Conservation (phyloP, 2,113 vertebrate species). For the Gopherus flavomarginatus region DNA sequence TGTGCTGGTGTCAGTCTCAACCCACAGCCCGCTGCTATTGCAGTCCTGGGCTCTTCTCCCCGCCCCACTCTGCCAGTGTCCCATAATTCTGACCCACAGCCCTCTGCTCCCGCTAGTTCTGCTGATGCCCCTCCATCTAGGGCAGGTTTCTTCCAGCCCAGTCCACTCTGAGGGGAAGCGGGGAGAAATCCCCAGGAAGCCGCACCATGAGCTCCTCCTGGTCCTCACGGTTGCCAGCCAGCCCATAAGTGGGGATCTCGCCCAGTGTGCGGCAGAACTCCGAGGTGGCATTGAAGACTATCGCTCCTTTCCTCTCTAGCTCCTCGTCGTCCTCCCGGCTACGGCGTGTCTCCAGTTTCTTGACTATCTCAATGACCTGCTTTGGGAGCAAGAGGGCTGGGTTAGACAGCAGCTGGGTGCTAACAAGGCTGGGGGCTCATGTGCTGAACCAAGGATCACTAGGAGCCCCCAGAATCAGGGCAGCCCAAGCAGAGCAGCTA, state of each 20-base stretch:
- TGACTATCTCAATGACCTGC: slow-evolving; percentile 71
- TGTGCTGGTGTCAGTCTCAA: not conserved
- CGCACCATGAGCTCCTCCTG: slow-evolving; percentile 91
- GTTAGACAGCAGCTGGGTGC: not conserved
- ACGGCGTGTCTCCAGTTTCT: slow-evolving; percentile 57
- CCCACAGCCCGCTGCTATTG: not conserved
- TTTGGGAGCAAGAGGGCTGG: not conserved
- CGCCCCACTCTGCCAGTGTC: not conserved
- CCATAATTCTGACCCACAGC: not conserved
- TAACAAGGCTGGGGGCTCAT: not conserved
- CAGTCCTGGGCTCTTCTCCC: not conserved
- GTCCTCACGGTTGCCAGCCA: slow-evolving; percentile 92
- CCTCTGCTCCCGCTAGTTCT: not conserved
- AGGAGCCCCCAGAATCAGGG: not conserved
- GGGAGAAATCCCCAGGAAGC: not conserved
- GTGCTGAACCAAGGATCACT: not conserved
- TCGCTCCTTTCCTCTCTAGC: slow-evolving; percentile 85
- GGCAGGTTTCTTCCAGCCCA: not conserved
- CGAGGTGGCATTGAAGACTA: slow-evolving; percentile 91
- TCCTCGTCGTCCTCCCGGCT: slow-evolving; percentile 78
- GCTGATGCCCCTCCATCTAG: not conserved
- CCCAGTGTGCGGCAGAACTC: slow-evolving; percentile 93
- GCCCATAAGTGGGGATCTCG: slow-evolving; percentile 92
- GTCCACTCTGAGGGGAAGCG: not conserved
- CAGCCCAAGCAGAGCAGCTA: not conserved